Base-by-base conservation (phyloP, 1,140 invertebrate species). In the Drosophila gunungcola region DNA sequence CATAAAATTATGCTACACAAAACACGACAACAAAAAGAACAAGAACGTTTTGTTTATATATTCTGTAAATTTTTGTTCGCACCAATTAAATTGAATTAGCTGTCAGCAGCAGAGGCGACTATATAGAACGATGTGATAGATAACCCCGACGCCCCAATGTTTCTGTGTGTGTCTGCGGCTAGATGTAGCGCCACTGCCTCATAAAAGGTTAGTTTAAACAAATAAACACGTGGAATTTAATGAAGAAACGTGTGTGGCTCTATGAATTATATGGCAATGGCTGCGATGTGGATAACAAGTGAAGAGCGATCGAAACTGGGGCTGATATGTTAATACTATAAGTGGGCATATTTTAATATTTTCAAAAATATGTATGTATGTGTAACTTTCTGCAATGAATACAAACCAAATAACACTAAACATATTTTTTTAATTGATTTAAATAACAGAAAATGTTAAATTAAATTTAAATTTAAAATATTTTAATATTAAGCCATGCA, bases 61-160 rank as follows among this genome's bases (percentile, higher is more conserved):
- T 85, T 68, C 36, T 73, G 68, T 75, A 78, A 49, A 85, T 80
- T 85, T 85, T 85, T 69, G 67, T 70, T 85, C 81, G 78, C 81
- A 70, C 83, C 83, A 86, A 88, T 86, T 82, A 88, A 86, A 86
- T 86, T 86, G 83, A 86, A 86, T 88, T 86, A 79, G 75, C 82
- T 82, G 82, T 82, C 82, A 80, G 82, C 82, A 70, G 55, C 62
- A 46, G 41, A 46, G 32, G 49, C 39, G 60, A 63, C 74, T 54
- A 45, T 52, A 43, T 34, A 32, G 41, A 41, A 36, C 60, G 13
- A 60, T 65, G 52, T 65, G 73, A 75, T 76, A 76, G 61, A 64
- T 73, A 74, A 54, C 42, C 46, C 54, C 61, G 16, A 41, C 56
- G 36, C 61, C 56, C 45, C 55, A 38, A 36, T 48, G 43, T 25